Percentiles rank a stretch among this genome's conserved stretches.
These are phyloP conservation scores for Chaenocephalus aceratus DNA, from an alignment of 2,113 vertebrate species.

Conservation along the genomic window DNA sequence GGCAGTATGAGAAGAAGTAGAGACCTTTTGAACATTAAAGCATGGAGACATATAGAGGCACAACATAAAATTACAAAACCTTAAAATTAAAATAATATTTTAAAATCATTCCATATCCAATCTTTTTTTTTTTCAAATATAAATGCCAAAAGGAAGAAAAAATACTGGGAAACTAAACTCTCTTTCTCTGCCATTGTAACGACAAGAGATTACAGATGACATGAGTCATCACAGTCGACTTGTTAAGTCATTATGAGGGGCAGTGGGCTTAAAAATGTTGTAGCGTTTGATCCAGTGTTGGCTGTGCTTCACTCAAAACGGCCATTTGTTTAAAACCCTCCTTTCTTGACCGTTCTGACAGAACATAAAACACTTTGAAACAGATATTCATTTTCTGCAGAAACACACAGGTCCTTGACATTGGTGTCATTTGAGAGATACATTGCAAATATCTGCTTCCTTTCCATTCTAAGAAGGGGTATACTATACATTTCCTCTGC, in stretches of 20 bases:
- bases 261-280: slow-evolving; percentile 56
- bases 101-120: no score
- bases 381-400: slow-evolving; percentile 43
- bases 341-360: slow-evolving; percentile 34
- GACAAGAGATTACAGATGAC: slow-evolving; percentile 31
- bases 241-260: slow-evolving; percentile 47
- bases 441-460: slow-evolving; percentile 42
- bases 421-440: slow-evolving; percentile 64
- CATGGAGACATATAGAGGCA: no score
- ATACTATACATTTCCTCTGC: slow-evolving; percentile 16
- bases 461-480: slow-evolving; percentile 45
- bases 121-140: neutral
- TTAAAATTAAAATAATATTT: no score
- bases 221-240: slow-evolving; percentile 29
- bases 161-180: neutral
- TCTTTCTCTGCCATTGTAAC: slow-evolving; percentile 13
- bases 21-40: neutral
- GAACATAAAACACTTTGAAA: slow-evolving; percentile 32
- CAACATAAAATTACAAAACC: no score
- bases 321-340: slow-evolving; percentile 66
- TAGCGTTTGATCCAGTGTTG: slow-evolving; percentile 60
- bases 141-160: neutral
- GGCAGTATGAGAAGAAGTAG: no score
- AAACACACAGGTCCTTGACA: slow-evolving; percentile 68
- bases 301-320: slow-evolving; percentile 49